Percentiles rank a stretch among this genome's conserved stretches.
Evolutionary conservation across 1,140 invertebrate species (phyloP).

Genomic region (Thrips palmi): DNA sequence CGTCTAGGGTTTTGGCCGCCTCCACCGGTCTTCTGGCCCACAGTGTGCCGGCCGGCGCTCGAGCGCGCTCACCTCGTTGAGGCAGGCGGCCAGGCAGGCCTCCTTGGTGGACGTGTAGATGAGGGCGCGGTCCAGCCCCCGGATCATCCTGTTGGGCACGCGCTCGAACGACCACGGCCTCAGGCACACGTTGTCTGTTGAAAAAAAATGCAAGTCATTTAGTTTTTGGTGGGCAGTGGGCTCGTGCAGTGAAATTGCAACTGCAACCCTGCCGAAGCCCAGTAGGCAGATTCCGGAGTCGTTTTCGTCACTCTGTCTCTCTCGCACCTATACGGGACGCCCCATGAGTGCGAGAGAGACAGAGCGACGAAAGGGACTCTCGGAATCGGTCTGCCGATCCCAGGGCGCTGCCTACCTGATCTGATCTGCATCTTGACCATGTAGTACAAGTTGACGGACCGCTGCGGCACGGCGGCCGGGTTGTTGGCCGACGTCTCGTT

Average conservation of each 20-base stretch:
- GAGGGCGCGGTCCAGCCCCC: conserved; percentile 73
- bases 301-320: too few relatives aligned
- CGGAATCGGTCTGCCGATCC: too few relatives aligned
- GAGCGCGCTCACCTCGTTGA: conserved; percentile 77
- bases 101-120: conserved; percentile 89
- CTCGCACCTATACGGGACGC: too few relatives aligned
- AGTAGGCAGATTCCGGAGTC: too few relatives aligned
- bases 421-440: conserved; percentile 84
- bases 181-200: conserved; percentile 69
- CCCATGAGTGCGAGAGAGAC: too few relatives aligned
- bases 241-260: too few relatives aligned
- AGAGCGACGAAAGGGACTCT: too few relatives aligned
- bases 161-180: conserved; percentile 85
- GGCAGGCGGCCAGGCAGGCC: conserved; percentile 75
- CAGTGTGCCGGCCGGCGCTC: too few relatives aligned
- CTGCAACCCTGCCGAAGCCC: too few relatives aligned
- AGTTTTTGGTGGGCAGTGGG: too few relatives aligned
- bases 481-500: conserved; percentile 82
- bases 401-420: conserved; percentile 40
- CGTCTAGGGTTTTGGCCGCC: too few relatives aligned
- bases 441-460: conserved; percentile 82
- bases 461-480: conserved; percentile 57
- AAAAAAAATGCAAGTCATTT: conserved; percentile 14
- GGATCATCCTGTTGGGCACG: conserved; percentile 78
- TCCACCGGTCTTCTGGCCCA: too few relatives aligned